Base-by-base conservation (phyloP, 2,797 vertebrate genomes). In the Paratrypauchen microcephalus region DNA sequence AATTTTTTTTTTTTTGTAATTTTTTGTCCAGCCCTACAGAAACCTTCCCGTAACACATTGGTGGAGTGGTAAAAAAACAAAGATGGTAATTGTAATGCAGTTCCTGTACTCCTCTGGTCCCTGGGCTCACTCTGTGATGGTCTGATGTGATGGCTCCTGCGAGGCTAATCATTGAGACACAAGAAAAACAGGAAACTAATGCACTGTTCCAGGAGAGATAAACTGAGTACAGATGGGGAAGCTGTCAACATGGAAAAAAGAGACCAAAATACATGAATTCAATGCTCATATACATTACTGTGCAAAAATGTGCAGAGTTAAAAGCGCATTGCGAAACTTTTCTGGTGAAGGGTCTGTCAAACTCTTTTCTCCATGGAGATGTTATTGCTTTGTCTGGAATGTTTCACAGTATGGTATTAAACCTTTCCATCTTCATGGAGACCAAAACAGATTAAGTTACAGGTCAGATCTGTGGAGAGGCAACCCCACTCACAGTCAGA, bases 11-110 rank as follows among this genome's bases (percentile, higher is more conserved):
- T 32, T 7, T 32, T 32, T 7, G 32, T 32, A 32, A 32, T 32
- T 32, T 6, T 32, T 32, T 32, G 32, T 32, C 32, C 15, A 16
- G 15, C 1, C 6, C 47, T 48, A 48, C 55, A 1, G 24, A 45
- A 1, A 30, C 57, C 41, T 67, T 76, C 61, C 76, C 61, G 57
- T 68, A 74, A 76, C 56, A 64, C 47, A 57, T 64, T 73, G 68
- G 67, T 73, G 66, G 16, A 18, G 63, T 69, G 61, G 66, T 65
- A 65, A 50, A 23, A 66, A 4, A 69, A 63, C 57, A 52, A 63
- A 66, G 32, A 83, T 66, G 54, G 71, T 63, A 79, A 86, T 89
- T 88, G 86, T 77, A 66, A 91, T 89, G 86, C 90, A 86, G 84
- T 81, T 75, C 84, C 78, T 86, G 85, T 84, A 76, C 84, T 86